A percentile compares a stretch with the other conserved stretches of the same genome.
These are phyloP conservation scores for Ptychobarbus kaznakovi DNA, from an alignment of 2,797 vertebrate genomes.

Conservation along the genomic window DNA sequence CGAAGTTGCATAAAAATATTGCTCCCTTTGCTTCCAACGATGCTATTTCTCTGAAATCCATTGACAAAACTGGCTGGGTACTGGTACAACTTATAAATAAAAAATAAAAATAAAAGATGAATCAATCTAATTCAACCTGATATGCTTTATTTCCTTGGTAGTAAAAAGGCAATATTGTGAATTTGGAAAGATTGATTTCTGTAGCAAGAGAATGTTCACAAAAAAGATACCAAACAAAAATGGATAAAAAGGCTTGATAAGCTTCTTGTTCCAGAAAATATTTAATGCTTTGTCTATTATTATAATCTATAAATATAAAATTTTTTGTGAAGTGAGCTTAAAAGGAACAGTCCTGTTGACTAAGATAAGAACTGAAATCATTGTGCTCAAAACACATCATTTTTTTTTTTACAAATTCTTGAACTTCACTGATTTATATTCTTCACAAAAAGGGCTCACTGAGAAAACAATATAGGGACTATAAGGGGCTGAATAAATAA, in stretches of 20 bases:
- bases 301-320: neutral
- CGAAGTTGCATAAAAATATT: neutral
- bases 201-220: neutral
- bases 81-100: neutral
- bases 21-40: neutral
- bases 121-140: neutral
- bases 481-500: neutral
- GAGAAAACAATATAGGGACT: neutral
- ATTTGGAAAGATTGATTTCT: neutral
- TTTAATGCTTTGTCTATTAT: neutral
- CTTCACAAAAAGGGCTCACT: neutral
- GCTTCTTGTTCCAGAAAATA: neutral
- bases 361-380: neutral
- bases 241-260: neutral
- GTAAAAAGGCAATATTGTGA: constrained; percentile 2
- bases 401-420: neutral
- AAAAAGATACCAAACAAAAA: neutral
- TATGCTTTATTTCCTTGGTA: constrained; percentile 1
- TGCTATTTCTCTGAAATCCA: neutral
- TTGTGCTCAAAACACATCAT: neutral
- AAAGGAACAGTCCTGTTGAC: neutral
- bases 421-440: neutral
- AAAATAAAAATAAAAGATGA: neutral
- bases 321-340: neutral
- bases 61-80: neutral